phyloP scores from a whole-genome alignment of 2,113 vertebrate species.

The Meleagris gallopavo region DNA sequence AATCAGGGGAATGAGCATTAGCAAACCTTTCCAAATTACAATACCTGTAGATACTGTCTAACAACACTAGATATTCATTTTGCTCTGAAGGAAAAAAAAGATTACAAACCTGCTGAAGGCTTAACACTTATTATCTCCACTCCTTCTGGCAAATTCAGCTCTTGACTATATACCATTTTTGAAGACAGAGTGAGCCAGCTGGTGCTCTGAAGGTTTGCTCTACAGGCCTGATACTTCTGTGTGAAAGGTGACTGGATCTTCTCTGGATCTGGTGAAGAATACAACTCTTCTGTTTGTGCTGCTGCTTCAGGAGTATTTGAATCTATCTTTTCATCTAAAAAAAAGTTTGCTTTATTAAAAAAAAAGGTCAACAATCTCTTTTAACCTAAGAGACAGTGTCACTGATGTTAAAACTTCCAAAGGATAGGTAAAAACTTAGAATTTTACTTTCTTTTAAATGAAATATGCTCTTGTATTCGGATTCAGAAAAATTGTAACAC shows the following conservation, averaged over 20 bases:
- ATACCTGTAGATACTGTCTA: neutral
- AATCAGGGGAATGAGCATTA: neutral
- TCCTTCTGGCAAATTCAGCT: constrained; percentile 88
- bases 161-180: constrained; percentile 89
- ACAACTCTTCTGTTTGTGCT: constrained; percentile 72
- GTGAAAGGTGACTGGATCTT: constrained; percentile 77
- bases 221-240: constrained; percentile 85
- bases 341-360: neutral
- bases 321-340: constrained; percentile 81
- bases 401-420: neutral
- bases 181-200: constrained; percentile 89
- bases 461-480: neutral
- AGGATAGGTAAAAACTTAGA: neutral
- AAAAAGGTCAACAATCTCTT: neutral
- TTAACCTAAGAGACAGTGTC: neutral
- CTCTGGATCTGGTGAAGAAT: constrained; percentile 84
- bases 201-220: constrained; percentile 92
- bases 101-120: constrained; percentile 92
- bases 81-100: neutral
- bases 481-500: neutral
- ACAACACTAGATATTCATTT: neutral
- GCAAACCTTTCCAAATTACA: neutral
- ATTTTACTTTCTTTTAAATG: neutral
- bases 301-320: constrained; percentile 56
- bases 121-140: constrained; percentile 91